These are phyloP conservation scores for Mystacornis crossleyi DNA, from an alignment of 2,113 vertebrate species.

Conservation along the genomic window DNA sequence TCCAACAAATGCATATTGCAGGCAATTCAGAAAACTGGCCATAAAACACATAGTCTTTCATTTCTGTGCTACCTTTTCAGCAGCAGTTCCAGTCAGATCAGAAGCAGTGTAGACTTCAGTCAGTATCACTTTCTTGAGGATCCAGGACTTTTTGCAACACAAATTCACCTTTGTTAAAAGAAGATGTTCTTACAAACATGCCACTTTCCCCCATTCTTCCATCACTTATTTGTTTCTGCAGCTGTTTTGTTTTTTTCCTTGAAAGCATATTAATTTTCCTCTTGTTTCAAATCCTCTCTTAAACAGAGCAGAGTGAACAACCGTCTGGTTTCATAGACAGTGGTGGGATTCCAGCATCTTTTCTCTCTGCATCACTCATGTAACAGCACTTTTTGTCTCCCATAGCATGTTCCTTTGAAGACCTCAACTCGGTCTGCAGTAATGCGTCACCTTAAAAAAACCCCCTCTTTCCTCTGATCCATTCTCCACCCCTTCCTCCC, in stretches of 20 bases:
- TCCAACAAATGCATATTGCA: background rate
- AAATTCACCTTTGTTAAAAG: background rate
- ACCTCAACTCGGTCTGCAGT: background rate
- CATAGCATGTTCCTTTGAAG: background rate
- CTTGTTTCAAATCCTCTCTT: conserved; percentile 42
- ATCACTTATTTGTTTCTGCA: background rate
- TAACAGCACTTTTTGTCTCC: background rate
- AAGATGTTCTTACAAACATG: background rate
- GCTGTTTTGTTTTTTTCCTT: background rate
- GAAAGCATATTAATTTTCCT: background rate
- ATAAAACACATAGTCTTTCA: background rate
- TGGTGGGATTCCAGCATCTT: background rate
- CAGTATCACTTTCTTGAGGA: background rate
- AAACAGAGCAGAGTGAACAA: background rate
- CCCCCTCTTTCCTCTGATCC: background rate
- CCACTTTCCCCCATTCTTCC: background rate
- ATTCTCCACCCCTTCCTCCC: background rate
- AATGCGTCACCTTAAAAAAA: background rate
- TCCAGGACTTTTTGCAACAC: background rate
- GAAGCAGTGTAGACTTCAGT: background rate
- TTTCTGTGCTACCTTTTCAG: background rate
- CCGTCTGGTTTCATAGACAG: conserved; percentile 10
- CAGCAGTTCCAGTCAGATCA: background rate
- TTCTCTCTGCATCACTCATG: background rate
- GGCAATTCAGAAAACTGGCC: background rate